Conservation (phyloP, 2,888 invertebrate genomes). For the Rhopalosiphum nymphaeae region DNA sequence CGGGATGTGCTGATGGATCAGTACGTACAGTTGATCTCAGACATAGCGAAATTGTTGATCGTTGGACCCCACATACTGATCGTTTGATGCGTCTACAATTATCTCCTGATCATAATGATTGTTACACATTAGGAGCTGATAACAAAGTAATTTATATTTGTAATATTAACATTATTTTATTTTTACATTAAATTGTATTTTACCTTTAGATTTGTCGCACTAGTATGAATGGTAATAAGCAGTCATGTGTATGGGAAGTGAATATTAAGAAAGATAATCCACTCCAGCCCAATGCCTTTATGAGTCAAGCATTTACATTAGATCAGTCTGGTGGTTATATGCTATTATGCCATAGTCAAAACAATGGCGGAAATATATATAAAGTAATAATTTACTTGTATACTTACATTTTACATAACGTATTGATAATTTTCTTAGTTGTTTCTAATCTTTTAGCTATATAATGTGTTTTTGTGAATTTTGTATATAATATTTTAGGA, state of each 20-base stretch:
- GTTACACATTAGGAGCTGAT: conserved; percentile 74
- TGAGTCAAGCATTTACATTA: conserved; percentile 72
- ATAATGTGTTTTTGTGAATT: not conserved
- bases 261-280: conserved; percentile 68
- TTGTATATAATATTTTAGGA: not conserved
- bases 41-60: conserved; percentile 73
- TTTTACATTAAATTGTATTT: not conserved
- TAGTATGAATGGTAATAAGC: conserved; percentile 70
- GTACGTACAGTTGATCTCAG: conserved; percentile 74
- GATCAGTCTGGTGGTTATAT: conserved; percentile 71
- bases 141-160: conserved; percentile 71
- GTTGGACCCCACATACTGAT: conserved; percentile 74
- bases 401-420: not conserved
- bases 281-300: conserved; percentile 68
- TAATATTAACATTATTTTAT: not conserved
- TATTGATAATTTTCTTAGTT: not conserved
- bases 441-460: not conserved
- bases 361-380: conserved; percentile 70
- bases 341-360: conserved; percentile 71
- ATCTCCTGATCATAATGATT: conserved; percentile 72
- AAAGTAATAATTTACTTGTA: conserved; percentile 68
- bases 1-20: conserved; percentile 75
- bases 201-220: conserved; percentile 69
- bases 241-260: conserved; percentile 69
- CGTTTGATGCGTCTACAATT: conserved; percentile 74